phyloP scores from a whole-genome alignment of 1,140 invertebrate species.

The Ceratitis capitata region DNA sequence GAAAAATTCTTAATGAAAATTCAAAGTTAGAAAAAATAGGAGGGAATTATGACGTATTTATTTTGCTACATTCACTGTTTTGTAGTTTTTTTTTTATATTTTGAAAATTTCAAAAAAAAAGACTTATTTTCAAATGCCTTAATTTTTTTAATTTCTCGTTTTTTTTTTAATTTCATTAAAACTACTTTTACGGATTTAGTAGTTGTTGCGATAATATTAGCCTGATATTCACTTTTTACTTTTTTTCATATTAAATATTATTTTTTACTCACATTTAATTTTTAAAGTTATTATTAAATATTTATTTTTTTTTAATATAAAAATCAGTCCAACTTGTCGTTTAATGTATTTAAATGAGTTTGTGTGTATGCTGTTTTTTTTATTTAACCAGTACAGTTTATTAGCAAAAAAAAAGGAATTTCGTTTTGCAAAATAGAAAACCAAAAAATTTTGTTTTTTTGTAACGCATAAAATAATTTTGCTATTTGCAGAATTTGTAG shows the following conservation, averaged over 20 bases:
- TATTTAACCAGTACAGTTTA: no score
- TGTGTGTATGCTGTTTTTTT: neutral
- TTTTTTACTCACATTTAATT: neutral
- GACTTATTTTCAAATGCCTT: neutral
- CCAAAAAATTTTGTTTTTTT: neutral
- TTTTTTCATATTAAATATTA: neutral
- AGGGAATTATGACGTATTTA: neutral
- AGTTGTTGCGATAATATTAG: slow-evolving; percentile 9
- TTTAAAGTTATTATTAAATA: slow-evolving; percentile 33
- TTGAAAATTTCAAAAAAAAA: neutral
- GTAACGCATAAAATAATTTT: neutral
- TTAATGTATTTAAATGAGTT: slow-evolving; percentile 15
- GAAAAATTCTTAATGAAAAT: neutral
- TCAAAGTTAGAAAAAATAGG: neutral
- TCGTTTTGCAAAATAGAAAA: neutral
- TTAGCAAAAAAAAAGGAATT: neutral
- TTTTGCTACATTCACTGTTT: neutral
- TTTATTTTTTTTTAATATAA: slow-evolving; percentile 37
- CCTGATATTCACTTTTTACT: neutral
- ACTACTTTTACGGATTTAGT: no score
- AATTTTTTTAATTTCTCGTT: neutral
- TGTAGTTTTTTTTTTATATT: neutral
- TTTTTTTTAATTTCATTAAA: neutral
- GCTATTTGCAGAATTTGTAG: neutral
- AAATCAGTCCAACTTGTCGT: slow-evolving; percentile 42